Evolutionary conservation across 2,113 vertebrate species (phyloP).

Genomic region (Pyrgilauda ruficollis): DNA sequence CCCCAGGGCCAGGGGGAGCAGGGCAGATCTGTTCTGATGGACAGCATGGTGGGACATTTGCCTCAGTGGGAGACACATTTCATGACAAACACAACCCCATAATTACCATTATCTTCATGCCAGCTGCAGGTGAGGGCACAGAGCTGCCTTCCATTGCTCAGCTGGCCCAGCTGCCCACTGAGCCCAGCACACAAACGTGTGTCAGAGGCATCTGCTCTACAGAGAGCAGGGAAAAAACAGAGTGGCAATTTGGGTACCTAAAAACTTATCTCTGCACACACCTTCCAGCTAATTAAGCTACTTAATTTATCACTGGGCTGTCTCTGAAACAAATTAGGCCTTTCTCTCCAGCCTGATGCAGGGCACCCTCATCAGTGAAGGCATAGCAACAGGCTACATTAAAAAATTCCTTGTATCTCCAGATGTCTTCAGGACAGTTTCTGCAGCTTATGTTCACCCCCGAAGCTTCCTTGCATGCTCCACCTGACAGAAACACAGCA

Average conservation of each 20-base stretch:
- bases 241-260: neutral
- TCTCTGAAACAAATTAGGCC: neutral
- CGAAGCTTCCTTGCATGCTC: neutral
- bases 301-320: neutral
- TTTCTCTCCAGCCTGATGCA: neutral
- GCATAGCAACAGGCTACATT: neutral
- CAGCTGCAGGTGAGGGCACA: neutral
- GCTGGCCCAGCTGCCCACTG: neutral
- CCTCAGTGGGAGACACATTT: neutral
- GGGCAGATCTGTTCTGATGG: neutral
- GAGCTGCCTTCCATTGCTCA: neutral
- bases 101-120: neutral
- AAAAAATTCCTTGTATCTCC: neutral
- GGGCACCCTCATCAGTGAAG: neutral
- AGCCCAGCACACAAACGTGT: rapidly evolving
- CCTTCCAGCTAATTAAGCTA: neutral
- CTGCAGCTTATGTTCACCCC: neutral
- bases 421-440: neutral
- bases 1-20: neutral
- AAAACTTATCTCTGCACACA: neutral
- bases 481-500: neutral
- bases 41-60: neutral
- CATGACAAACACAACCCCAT: neutral
- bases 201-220: neutral
- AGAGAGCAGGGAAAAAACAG: neutral